A percentile compares a stretch with the other conserved stretches of the same genome.
These are phyloP conservation scores for Caenorhabditis tropicalis DNA, from an alignment of 1,140 invertebrate species.

Conservation along the genomic window DNA sequence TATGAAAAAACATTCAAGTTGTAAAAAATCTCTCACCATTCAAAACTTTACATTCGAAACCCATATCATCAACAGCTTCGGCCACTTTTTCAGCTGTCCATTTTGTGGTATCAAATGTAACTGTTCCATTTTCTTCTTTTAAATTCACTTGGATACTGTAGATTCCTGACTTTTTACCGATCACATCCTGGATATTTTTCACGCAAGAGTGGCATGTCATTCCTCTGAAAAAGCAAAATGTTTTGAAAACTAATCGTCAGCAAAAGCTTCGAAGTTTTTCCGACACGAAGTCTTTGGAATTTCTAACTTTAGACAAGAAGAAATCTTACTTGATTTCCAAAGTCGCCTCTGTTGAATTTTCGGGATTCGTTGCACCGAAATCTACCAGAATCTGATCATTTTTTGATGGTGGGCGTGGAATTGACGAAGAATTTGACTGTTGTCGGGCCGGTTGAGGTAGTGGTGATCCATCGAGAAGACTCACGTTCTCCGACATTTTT, in stretches of 20 bases:
- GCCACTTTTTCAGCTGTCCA: conserved; percentile 54
- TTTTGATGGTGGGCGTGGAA: background rate
- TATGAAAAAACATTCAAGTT: no score
- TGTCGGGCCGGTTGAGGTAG: background rate
- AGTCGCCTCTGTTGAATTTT: background rate
- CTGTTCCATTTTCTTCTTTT: conserved; percentile 47
- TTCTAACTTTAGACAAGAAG: no score
- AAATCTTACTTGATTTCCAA: background rate
- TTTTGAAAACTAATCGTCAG: background rate
- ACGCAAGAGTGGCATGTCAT: conserved; percentile 98
- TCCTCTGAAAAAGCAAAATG: conserved; percentile 72
- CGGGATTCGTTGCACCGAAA: background rate
- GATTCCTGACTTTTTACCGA: conserved; percentile 74
- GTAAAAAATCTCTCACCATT: no score
- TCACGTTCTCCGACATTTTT: conserved; percentile 24
- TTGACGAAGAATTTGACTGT: background rate
- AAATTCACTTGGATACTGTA: conserved; percentile 55
- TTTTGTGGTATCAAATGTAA: conserved; percentile 15
- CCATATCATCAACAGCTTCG: conserved; percentile 63
- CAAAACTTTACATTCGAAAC: conserved; percentile 55
- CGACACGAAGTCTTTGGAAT: background rate
- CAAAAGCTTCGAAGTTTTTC: background rate
- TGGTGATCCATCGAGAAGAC: conserved; percentile 31
- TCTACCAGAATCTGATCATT: background rate
- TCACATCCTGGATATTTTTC: conserved; percentile 82